Evolutionary conservation across 2,113 vertebrate genomes (phyloP).

Genomic region (Psittacara wagleri): DNA sequence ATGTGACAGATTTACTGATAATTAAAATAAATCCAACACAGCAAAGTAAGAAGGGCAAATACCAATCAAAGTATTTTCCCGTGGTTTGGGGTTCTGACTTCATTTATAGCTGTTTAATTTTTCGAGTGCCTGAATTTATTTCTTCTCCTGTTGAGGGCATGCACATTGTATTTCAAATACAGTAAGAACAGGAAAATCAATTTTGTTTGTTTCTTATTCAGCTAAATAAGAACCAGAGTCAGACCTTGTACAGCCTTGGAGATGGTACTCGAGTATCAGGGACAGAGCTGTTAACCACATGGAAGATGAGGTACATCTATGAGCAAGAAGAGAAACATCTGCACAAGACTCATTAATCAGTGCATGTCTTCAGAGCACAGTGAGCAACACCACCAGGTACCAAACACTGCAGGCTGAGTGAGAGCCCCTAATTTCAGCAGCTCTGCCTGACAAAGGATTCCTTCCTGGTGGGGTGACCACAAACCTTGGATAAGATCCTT

Average conservation of each 20-base stretch:
- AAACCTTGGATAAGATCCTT: background rate
- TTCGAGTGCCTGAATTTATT: background rate
- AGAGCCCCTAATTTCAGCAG: background rate
- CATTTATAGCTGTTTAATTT: background rate
- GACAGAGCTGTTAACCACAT: rapidly evolving
- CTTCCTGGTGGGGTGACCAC: background rate
- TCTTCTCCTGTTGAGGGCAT: background rate
- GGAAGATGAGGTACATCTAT: background rate
- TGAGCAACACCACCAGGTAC: background rate
- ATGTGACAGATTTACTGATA: background rate
- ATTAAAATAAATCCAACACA: background rate
- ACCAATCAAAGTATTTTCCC: background rate
- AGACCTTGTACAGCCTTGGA: background rate
- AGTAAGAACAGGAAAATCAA: background rate
- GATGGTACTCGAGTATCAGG: background rate
- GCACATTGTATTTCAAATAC: background rate
- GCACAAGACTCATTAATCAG: rapidly evolving
- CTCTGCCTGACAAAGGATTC: background rate
- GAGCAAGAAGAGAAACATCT: background rate
- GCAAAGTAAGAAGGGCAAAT: background rate
- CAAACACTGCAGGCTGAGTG: rapidly evolving
- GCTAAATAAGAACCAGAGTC: background rate
- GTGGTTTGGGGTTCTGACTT: background rate
- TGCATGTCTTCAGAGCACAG: background rate
- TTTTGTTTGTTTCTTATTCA: background rate